Percentiles rank a stretch among this genome's conserved stretches.
phyloP scores from a whole-genome alignment of 1,140 invertebrate genomes.

The Antheraea mylitta region DNA sequence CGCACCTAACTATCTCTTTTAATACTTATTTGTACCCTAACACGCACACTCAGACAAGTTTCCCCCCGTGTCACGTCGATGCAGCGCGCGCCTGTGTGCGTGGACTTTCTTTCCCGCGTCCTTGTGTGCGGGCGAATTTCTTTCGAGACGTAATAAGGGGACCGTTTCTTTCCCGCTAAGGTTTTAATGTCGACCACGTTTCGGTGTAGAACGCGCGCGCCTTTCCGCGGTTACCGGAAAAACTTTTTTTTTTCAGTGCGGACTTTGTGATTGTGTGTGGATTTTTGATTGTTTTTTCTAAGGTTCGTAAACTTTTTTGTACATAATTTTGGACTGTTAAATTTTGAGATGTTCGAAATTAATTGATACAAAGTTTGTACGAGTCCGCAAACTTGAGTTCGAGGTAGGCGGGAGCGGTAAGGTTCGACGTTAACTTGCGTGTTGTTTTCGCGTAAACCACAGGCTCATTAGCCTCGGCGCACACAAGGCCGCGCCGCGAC shows the following conservation, averaged over 20 bases:
- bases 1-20: constrained; percentile 73
- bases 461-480: constrained; percentile 70
- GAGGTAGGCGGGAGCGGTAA: constrained; percentile 19
- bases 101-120: constrained; percentile 67
- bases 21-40: constrained; percentile 67
- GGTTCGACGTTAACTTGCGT: constrained; percentile 40
- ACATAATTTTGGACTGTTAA: constrained; percentile 19
- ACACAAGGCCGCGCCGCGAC: constrained; percentile 62
- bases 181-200: constrained; percentile 78
- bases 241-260: constrained; percentile 48
- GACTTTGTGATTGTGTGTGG: constrained; percentile 42
- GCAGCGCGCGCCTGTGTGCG: constrained; percentile 54
- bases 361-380: constrained; percentile 63
- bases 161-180: constrained; percentile 77
- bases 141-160: constrained; percentile 79
- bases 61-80: constrained; percentile 51
- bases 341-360: constrained; percentile 42
- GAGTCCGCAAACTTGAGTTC: constrained; percentile 45
- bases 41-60: constrained; percentile 46
- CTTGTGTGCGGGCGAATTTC: constrained; percentile 74
- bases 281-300: constrained; percentile 31
- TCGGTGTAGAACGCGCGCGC: constrained; percentile 72
- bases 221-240: constrained; percentile 55
- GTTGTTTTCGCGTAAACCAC: constrained; percentile 68
- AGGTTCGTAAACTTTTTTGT: constrained; percentile 25